These are phyloP conservation scores for Automeris io DNA, from an alignment of 2,888 invertebrate species.

Conservation along the genomic window DNA sequence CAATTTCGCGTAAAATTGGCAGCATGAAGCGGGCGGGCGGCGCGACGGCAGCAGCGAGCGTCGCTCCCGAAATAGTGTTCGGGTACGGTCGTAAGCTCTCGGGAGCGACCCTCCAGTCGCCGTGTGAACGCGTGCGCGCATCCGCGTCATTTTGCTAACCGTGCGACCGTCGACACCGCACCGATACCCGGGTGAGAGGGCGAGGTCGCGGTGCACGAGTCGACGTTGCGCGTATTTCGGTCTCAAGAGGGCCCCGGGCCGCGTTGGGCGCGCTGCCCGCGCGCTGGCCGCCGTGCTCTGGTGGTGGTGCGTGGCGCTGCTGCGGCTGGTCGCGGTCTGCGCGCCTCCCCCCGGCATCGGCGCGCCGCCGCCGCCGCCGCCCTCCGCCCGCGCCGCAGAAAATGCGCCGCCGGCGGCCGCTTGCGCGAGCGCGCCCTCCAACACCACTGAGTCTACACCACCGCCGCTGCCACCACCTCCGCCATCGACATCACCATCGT, in stretches of 20 bases:
- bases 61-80: slow-evolving; percentile 76
- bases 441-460: slow-evolving; percentile 53
- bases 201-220: slow-evolving; percentile 53
- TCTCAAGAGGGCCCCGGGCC: slow-evolving; percentile 68
- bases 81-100: slow-evolving; percentile 69
- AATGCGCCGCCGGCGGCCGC: slow-evolving; percentile 62
- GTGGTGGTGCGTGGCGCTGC: slow-evolving; percentile 76
- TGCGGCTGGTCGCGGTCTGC: slow-evolving; percentile 72
- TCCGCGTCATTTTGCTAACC: slow-evolving; percentile 66
- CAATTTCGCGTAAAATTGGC: slow-evolving; percentile 77
- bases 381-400: slow-evolving; percentile 65
- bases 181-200: slow-evolving; percentile 50
- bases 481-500: slow-evolving; percentile 38
- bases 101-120: slow-evolving; percentile 71
- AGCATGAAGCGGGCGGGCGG: slow-evolving; percentile 72
- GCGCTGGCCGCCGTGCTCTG: slow-evolving; percentile 75
- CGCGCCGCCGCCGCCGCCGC: slow-evolving; percentile 51
- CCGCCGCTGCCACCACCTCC: slow-evolving; percentile 25
- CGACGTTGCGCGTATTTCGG: slow-evolving; percentile 70
- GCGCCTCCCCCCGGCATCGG: slow-evolving; percentile 69
- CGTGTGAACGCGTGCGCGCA: slow-evolving; percentile 74
- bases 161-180: slow-evolving; percentile 49
- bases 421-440: slow-evolving; percentile 62
- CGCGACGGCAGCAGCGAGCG: slow-evolving; percentile 66
- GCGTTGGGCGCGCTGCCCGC: slow-evolving; percentile 70